These are phyloP conservation scores for Sandelia bainsii DNA, from an alignment of 2,797 vertebrate species.

Conservation along the genomic window DNA sequence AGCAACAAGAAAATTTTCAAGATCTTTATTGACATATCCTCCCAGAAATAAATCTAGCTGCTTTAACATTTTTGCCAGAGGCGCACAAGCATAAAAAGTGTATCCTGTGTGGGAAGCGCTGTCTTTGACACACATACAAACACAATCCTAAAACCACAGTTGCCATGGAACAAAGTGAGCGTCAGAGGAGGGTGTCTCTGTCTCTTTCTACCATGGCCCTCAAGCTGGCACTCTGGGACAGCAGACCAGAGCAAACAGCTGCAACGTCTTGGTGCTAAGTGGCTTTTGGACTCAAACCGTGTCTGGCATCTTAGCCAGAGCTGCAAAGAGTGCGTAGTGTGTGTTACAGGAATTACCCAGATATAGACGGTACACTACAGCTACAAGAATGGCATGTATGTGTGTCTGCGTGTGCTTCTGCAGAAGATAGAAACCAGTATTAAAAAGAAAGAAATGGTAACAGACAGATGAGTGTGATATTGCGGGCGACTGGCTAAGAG, in stretches of 20 bases:
- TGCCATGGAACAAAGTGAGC: conserved; percentile 67
- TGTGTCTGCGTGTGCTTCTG: conserved; percentile 8
- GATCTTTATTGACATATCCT: conserved; percentile 69
- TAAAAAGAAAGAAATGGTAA: conserved; percentile 61
- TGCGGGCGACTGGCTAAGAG: conserved; percentile 65
- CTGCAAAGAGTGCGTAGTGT: conserved; percentile 40
- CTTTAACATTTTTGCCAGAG: conserved; percentile 74
- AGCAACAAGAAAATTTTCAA: conserved; percentile 56
- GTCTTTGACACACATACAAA: conserved; percentile 62
- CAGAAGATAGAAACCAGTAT: conserved; percentile 34
- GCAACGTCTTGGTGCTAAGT: conserved; percentile 75
- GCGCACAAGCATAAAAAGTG: conserved; percentile 68
- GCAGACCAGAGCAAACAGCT: conserved; percentile 76
- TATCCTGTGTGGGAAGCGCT: conserved; percentile 71
- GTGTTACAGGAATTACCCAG: conserved; percentile 42
- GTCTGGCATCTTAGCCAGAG: conserved; percentile 75
- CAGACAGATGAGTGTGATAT: conserved; percentile 77
- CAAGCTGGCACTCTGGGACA: conserved; percentile 57
- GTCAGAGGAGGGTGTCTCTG: conserved; percentile 42
- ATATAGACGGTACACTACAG: conserved; percentile 42
- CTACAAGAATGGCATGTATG: conserved; percentile 21
- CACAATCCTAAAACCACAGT: conserved; percentile 58
- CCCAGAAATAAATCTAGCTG: conserved; percentile 67
- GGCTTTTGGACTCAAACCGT: conserved; percentile 72
- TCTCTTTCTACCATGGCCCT: conserved; percentile 50